Percentiles rank a stretch among this genome's conserved stretches.
Evolutionary conservation across 2,888 invertebrate genomes (phyloP).

Genomic region (Melanchra persicariae): DNA sequence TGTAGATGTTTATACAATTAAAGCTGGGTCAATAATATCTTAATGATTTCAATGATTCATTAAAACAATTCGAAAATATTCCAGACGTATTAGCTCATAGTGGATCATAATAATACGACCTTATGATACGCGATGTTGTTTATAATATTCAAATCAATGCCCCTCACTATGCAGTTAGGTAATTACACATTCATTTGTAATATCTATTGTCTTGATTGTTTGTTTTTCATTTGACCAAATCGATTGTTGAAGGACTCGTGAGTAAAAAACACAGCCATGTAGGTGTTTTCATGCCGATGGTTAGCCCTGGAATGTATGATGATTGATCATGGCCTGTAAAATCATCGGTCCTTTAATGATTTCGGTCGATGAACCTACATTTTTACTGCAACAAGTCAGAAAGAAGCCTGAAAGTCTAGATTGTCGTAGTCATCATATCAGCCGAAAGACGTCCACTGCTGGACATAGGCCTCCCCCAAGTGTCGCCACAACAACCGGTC

Average conservation of each 20-base stretch:
- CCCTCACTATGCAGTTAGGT: constrained; percentile 3
- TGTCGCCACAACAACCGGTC: no score
- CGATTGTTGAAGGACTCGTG: neutral
- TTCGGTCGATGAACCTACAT: no score
- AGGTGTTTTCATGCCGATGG: neutral
- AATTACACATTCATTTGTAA: constrained; percentile 11
- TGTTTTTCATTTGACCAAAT: neutral
- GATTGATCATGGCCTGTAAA: neutral
- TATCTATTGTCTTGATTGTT: constrained; percentile 12
- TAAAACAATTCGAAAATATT: constrained; percentile 31
- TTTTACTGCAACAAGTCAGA: neutral
- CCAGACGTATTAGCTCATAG: constrained; percentile 37
- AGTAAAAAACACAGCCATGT: neutral
- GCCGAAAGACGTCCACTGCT: no score
- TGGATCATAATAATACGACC: constrained; percentile 38
- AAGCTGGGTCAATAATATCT: constrained; percentile 43
- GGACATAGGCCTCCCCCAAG: no score
- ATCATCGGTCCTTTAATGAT: neutral
- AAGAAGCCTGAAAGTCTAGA: neutral
- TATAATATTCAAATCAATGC: constrained; percentile 37
- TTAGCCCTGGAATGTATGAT: neutral
- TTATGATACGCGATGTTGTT: constrained; percentile 29
- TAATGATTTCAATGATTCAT: constrained; percentile 34
- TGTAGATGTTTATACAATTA: constrained; percentile 31
- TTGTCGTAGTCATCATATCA: no score